These are phyloP conservation scores for Mesocentrotus franciscanus DNA, from an alignment of 53 echinoderm and acorn worm genomes.

Conservation along the genomic window DNA sequence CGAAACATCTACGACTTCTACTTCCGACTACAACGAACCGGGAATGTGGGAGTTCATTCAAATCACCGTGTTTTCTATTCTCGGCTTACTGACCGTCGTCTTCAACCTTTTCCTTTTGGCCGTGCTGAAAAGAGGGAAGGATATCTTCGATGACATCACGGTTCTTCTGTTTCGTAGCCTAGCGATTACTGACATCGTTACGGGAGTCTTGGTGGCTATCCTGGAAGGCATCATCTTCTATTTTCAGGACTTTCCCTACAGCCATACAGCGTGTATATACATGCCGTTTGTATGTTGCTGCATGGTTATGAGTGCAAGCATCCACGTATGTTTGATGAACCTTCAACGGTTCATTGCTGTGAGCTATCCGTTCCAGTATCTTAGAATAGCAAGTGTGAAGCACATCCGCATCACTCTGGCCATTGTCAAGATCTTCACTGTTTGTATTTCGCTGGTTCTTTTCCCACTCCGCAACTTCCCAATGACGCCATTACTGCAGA, in stretches of 20 bases:
- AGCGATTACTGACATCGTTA: slow-evolving; percentile 12
- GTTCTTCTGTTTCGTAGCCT: no score
- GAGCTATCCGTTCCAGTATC: no score
- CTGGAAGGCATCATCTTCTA: slow-evolving; percentile 7
- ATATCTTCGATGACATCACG: no score
- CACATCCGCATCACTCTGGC: no score
- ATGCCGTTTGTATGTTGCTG: background rate
- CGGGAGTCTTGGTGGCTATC: background rate
- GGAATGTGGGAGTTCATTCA: background rate
- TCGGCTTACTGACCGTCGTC: background rate
- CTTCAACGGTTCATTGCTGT: no score
- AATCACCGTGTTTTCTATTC: background rate
- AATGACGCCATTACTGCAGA: background rate
- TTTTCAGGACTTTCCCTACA: background rate
- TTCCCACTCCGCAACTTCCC: slow-evolving; percentile 1
- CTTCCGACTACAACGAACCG: background rate
- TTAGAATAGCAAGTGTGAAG: no score
- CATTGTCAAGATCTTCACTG: no score
- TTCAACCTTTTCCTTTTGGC: slow-evolving; percentile 37
- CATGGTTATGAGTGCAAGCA: background rate
- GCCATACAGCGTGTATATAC: background rate
- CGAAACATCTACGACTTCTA: background rate
- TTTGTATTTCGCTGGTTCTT: no score
- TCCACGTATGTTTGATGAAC: slow-evolving; percentile 43
- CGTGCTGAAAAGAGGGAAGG: slow-evolving; percentile 13